phyloP scores from a whole-genome alignment of 2,888 invertebrate species.

The Allacma fusca region DNA sequence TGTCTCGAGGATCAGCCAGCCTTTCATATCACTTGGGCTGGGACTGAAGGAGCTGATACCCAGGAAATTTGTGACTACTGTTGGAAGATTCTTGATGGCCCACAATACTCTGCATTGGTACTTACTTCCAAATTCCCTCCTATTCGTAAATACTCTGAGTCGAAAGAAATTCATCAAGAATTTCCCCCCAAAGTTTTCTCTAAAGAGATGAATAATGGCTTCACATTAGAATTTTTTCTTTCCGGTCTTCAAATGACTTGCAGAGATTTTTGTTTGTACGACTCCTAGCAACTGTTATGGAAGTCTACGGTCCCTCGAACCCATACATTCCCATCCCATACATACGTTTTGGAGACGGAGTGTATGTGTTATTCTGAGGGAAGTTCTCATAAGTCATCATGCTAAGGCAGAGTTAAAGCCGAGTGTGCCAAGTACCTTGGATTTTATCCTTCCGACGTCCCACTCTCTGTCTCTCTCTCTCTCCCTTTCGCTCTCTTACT shows the following conservation, averaged over 20 bases:
- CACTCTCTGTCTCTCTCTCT: neutral
- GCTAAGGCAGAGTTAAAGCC: constrained; percentile 25
- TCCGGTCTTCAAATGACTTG: constrained; percentile 54
- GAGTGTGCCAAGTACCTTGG: constrained; percentile 38
- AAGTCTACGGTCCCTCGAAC: neutral
- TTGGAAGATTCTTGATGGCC: too few relatives aligned
- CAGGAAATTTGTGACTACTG: too few relatives aligned
- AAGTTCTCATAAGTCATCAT: constrained; percentile 44
- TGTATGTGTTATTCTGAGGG: constrained; percentile 16
- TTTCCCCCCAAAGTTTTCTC: constrained; percentile 42
- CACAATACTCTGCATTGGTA: neutral
- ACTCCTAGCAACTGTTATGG: neutral
- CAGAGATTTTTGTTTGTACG: constrained; percentile 25
- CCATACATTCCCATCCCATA: neutral
- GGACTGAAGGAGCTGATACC: too few relatives aligned
- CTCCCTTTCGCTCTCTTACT: neutral
- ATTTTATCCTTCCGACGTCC: constrained; percentile 5
- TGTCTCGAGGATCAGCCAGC: too few relatives aligned
- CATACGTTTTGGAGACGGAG: neutral
- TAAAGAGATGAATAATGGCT: constrained; percentile 56
- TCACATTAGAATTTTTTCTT: constrained; percentile 54
- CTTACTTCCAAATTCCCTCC: neutral
- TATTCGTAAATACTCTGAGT: neutral
- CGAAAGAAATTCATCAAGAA: constrained; percentile 35
- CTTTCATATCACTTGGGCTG: too few relatives aligned